phyloP scores from a whole-genome alignment of 2,113 vertebrate genomes.

The Anguilla japonica region DNA sequence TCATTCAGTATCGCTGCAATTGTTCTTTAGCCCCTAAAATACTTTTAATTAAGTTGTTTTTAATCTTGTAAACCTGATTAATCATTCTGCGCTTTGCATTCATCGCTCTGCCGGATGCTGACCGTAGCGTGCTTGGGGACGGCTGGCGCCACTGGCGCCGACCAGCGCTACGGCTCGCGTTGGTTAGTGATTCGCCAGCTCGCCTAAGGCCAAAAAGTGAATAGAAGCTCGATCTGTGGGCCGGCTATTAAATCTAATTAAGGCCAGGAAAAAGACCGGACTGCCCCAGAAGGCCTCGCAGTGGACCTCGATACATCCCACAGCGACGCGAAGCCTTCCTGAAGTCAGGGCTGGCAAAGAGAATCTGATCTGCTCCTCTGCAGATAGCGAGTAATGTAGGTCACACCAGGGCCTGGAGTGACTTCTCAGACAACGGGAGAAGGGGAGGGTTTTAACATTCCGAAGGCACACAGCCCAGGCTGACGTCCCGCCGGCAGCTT shows the following conservation, averaged over 20 bases:
- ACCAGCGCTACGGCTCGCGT: neutral
- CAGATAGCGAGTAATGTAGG: constrained; percentile 20
- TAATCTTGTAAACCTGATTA: constrained; percentile 15
- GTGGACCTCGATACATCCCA: neutral
- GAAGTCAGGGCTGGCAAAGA: neutral
- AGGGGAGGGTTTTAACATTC: neutral
- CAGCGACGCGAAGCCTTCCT: neutral
- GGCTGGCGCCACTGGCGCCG: neutral
- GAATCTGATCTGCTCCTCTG: constrained; percentile 13
- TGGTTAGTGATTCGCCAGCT: neutral
- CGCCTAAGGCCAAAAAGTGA: neutral
- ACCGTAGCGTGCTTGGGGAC: neutral
- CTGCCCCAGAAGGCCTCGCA: neutral
- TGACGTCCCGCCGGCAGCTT: neutral
- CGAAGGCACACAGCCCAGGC: neutral
- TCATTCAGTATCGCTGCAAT: constrained; percentile 16
- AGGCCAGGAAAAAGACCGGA: neutral
- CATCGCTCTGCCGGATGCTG: neutral
- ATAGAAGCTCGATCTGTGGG: neutral
- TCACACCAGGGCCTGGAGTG: neutral
- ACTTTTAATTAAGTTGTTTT: constrained; percentile 20
- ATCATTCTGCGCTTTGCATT: constrained; percentile 12
- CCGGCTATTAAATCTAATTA: neutral
- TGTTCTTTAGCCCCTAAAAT: constrained; percentile 20
- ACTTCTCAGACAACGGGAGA: neutral